A percentile compares a stretch with the other conserved stretches of the same genome.
Conservation (phyloP, 2,888 invertebrate species). For the Nymphalis c-album region DNA sequence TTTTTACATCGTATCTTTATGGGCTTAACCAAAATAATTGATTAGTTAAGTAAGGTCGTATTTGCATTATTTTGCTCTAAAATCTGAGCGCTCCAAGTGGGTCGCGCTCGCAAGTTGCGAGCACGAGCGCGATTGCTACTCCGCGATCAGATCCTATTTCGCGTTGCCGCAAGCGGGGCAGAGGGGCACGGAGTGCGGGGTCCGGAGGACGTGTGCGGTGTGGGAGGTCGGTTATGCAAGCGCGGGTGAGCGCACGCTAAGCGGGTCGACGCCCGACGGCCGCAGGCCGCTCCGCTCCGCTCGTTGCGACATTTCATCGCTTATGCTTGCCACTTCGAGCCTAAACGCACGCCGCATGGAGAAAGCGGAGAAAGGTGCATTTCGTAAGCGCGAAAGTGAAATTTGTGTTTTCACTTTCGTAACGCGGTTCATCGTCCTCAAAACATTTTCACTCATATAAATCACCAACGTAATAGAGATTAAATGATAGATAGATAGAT, state of each 20-base stretch:
- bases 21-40: neutral
- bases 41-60: slow-evolving; percentile 65
- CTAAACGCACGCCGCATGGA: slow-evolving; percentile 54
- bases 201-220: slow-evolving; percentile 46
- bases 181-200: slow-evolving; percentile 39
- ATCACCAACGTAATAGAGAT: slow-evolving; percentile 13
- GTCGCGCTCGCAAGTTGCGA: slow-evolving; percentile 50
- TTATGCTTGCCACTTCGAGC: slow-evolving; percentile 42
- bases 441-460: slow-evolving; percentile 29
- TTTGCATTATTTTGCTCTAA: slow-evolving; percentile 50
- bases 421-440: slow-evolving; percentile 65
- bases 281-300: slow-evolving; percentile 56
- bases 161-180: slow-evolving; percentile 41
- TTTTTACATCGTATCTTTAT: neutral
- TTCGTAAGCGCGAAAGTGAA: slow-evolving; percentile 81
- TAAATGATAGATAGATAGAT: no score
- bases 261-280: slow-evolving; percentile 84
- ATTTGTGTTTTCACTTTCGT: slow-evolving; percentile 80
- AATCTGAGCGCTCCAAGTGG: slow-evolving; percentile 55
- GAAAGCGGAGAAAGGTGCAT: slow-evolving; percentile 81
- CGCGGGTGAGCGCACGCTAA: slow-evolving; percentile 85
- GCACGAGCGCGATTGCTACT: slow-evolving; percentile 41
- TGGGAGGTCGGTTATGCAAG: slow-evolving; percentile 78
- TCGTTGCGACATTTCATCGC: slow-evolving; percentile 65
- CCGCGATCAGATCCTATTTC: slow-evolving; percentile 70